Conservation (phyloP, 1,140 invertebrate species). For the Rhizoglyphus robini region DNA sequence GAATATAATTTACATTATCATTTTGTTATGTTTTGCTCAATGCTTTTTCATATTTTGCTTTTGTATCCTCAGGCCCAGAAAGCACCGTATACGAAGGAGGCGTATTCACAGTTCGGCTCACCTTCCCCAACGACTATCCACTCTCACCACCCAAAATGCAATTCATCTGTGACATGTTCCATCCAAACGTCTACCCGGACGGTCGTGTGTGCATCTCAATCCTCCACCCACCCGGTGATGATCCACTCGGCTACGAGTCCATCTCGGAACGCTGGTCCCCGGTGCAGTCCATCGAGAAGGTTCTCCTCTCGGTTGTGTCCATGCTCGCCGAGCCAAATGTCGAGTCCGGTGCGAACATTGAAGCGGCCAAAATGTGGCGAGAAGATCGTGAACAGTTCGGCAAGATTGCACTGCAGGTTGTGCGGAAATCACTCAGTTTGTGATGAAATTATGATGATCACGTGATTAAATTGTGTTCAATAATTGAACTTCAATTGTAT, state of each 20-base stretch:
- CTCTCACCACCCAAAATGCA: conserved; percentile 98
- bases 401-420: conserved; percentile 74
- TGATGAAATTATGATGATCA: too few species aligned
- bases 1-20: conserved; percentile 1
- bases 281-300: conserved; percentile 98
- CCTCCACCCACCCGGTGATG: conserved; percentile 90
- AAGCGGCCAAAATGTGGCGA: conserved; percentile 99
- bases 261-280: conserved; percentile 96
- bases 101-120: conserved; percentile 86
- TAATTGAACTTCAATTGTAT: too few species aligned
- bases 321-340: conserved; percentile 99
- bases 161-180: conserved; percentile 98
- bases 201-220: conserved; percentile 98
- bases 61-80: conserved; percentile 78
- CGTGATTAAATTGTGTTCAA: too few species aligned
- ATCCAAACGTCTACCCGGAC: conserved; percentile 96
- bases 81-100: conserved; percentile 97
- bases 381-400: conserved; percentile 89
- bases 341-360: conserved; percentile 97
- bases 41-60: too few species aligned
- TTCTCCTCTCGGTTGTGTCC: conserved; percentile 91
- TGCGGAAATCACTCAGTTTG: conserved; percentile 74
- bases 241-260: conserved; percentile 98
- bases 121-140: conserved; percentile 94
- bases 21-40: too few species aligned